phyloP scores from a whole-genome alignment of 2,888 invertebrate species.

The Eupithecia dodoneata region DNA sequence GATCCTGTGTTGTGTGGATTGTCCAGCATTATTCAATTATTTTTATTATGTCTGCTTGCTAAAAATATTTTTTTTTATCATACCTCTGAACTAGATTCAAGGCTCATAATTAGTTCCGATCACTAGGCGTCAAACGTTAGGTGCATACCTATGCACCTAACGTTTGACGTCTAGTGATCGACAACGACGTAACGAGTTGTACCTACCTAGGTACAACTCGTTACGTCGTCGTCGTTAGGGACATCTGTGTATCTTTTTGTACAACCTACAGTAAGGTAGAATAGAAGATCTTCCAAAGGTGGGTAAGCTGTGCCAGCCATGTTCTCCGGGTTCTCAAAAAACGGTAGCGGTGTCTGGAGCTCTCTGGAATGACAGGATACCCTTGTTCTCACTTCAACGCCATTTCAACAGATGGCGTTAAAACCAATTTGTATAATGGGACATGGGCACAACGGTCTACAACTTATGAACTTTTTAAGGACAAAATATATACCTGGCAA shows the following conservation, averaged over 20 bases:
- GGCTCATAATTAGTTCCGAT: no score
- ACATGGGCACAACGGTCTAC: not conserved
- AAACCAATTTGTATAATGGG: not conserved
- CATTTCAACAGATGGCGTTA: constrained; percentile 1
- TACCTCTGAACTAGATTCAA: no score
- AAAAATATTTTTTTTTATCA: no score
- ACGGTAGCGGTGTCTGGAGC: not conserved
- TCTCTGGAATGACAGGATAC: not conserved
- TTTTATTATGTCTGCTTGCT: no score
- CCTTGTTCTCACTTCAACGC: not conserved
- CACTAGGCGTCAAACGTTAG: no score
- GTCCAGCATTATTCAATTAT: no score
- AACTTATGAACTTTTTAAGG: not conserved
- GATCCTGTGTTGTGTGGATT: no score
- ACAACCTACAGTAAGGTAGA: not conserved
- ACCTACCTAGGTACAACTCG: not conserved
- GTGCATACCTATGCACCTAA: no score
- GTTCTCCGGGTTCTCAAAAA: not conserved
- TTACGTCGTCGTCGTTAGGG: not conserved
- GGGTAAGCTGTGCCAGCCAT: not conserved
- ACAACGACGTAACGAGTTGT: no score
- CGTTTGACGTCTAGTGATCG: no score
- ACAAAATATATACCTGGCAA: no score
- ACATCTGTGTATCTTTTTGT: not conserved
- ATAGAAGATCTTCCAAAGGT: not conserved